phyloP scores from a whole-genome alignment of 2,888 invertebrate genomes.

The Altica lythri region DNA sequence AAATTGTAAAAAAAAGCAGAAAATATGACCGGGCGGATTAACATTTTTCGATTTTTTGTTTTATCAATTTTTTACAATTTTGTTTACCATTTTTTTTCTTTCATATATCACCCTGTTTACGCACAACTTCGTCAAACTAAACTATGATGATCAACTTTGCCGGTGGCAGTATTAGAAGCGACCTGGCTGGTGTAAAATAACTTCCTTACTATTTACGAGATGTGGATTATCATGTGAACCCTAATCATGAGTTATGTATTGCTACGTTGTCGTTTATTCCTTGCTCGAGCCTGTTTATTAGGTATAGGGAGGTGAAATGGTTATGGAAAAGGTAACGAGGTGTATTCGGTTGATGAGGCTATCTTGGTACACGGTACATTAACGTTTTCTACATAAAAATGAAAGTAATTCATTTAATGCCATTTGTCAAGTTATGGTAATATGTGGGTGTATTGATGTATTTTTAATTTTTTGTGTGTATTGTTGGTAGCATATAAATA shows the following conservation, averaged over 20 bases:
- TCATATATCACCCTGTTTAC: constrained; percentile 23
- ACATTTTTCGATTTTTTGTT: too few species aligned
- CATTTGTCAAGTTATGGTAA: too few species aligned
- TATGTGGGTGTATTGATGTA: too few species aligned
- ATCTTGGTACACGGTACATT: background rate
- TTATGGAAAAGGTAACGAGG: background rate
- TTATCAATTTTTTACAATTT: too few species aligned
- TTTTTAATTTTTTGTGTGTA: too few species aligned
- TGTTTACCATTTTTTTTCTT: too few species aligned
- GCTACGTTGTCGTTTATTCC: constrained; percentile 18
- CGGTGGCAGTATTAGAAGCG: constrained; percentile 4
- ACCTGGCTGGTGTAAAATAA: constrained; percentile 44
- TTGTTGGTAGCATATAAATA: too few species aligned
- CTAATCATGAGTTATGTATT: constrained; percentile 46
- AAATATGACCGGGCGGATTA: too few species aligned
- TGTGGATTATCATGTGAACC: constrained; percentile 32
- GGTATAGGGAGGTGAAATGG: background rate
- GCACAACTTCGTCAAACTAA: constrained; percentile 36
- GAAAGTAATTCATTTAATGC: too few species aligned
- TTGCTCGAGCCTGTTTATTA: constrained; percentile 10
- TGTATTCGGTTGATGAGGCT: background rate
- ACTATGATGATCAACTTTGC: constrained; percentile 27
- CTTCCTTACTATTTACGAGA: constrained; percentile 32
- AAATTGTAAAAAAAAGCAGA: too few species aligned
- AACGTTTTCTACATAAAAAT: background rate